Evolutionary conservation across 2,888 invertebrate species (phyloP), one percentile per base, ranked within the genome.

Genomic region (Ligdia adustata): DNA sequence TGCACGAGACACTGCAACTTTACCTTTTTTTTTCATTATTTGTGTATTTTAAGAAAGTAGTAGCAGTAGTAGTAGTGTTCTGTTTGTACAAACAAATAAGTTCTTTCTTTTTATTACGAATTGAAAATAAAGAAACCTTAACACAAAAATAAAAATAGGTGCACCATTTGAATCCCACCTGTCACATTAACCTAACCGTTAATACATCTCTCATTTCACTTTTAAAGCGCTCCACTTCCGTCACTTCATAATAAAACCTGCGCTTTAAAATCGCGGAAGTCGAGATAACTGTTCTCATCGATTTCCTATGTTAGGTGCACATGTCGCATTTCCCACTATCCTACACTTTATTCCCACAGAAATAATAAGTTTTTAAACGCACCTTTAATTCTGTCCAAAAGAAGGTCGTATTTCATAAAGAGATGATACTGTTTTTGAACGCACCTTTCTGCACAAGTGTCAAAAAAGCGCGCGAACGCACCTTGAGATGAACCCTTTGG

Each of bases 331-430:
- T 52, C 44, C 57, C 62, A 57, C 62, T 64, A 60, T 64, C 61
- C 51, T 41, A 45, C 22, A 28, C 24, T 29, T 38, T 39, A 35
- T 63, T 65, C 65, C 62, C 68, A 63, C 65, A 60, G 44, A 52
- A 57, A 62, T 52, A 59, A 62, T 52, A 52, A 47, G 52, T 59
- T 53, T 55, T 35, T 43, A 43, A 51, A 60, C 55, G 62, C 82
- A 84, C 83, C 85, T 82, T 82, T 79, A 74, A 67, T 22, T 22
- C n/a, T 6, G 73, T 76, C 74, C 75, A 75, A 72, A 75, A 59
- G n/a, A 13, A 11, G 22, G 4, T 16, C 13, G 2, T 26, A 18
- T 22, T 29, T 24, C 9, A 12, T 4, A 3, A 7, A 13, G 13
- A 4, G 1, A 9, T 18, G 9, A 33, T 28, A 9, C 11, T 7